phyloP scores from a whole-genome alignment of 2,888 invertebrate genomes.

The Leucophenga montana region DNA sequence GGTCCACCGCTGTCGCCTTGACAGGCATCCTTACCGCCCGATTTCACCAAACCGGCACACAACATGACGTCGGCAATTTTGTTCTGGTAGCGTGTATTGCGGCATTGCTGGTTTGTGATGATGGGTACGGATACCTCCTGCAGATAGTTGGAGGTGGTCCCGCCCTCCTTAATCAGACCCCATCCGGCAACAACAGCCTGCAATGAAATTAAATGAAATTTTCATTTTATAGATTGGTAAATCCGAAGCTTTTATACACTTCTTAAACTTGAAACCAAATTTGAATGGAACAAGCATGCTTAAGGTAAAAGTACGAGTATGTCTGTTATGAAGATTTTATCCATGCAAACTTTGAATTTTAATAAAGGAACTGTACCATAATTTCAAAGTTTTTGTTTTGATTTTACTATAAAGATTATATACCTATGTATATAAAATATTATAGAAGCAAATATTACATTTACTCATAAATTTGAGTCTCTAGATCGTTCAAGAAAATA shows the following conservation, averaged over 20 bases:
- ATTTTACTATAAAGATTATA: too few relatives aligned
- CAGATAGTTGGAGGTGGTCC: conserved; percentile 64
- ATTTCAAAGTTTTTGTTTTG: too few relatives aligned
- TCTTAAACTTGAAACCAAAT: too few relatives aligned
- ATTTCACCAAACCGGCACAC: conserved; percentile 68
- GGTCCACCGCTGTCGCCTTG: conserved; percentile 73
- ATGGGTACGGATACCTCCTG: conserved; percentile 70
- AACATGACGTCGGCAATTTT: conserved; percentile 71
- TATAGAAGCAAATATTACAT: too few relatives aligned
- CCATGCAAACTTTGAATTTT: too few relatives aligned
- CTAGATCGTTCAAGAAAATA: too few relatives aligned
- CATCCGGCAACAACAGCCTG: conserved; percentile 71
- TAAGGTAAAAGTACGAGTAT: too few relatives aligned
- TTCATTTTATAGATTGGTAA: background rate
- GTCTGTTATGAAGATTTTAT: too few relatives aligned
- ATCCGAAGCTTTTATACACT: background rate
- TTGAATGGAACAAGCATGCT: too few relatives aligned
- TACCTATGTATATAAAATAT: too few relatives aligned
- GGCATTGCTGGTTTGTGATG: conserved; percentile 67
- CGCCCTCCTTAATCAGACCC: conserved; percentile 68
- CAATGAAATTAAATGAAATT: background rate
- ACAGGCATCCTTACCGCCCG: conserved; percentile 71
- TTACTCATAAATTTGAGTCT: too few relatives aligned
- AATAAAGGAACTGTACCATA: too few relatives aligned
- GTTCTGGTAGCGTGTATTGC: conserved; percentile 64